Evolutionary conservation across 2,797 vertebrate species (phyloP).

Genomic region (Sebastes steindachneri): DNA sequence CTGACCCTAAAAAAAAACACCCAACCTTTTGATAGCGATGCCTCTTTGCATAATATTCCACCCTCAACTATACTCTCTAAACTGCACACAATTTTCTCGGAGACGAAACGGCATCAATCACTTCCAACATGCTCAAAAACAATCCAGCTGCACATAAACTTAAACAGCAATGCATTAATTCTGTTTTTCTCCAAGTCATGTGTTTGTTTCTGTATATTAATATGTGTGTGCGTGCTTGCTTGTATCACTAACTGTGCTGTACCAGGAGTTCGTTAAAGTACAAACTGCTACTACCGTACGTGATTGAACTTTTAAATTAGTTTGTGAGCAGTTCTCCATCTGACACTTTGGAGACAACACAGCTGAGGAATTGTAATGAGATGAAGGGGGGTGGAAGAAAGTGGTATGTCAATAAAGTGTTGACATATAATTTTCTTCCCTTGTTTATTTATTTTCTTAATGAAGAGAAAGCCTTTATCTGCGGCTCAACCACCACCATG

Average conservation of each 20-base stretch:
- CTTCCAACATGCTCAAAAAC: slow-evolving; percentile 43
- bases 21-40: slow-evolving; percentile 60
- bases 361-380: slow-evolving; percentile 61
- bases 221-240: slow-evolving; percentile 11
- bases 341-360: slow-evolving; percentile 55
- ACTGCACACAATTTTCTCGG: slow-evolving; percentile 57
- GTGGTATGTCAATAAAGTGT: slow-evolving; percentile 60
- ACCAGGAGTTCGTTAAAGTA: slow-evolving; percentile 54
- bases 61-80: slow-evolving; percentile 45
- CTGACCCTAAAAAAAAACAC: slow-evolving; percentile 64
- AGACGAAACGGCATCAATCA: slow-evolving; percentile 62
- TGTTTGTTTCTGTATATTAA: slow-evolving; percentile 30
- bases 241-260: slow-evolving; percentile 19
- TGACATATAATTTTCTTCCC: slow-evolving; percentile 54
- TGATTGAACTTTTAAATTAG: slow-evolving; percentile 67
- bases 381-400: not conserved
- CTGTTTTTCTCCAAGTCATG: not conserved
- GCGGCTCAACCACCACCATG: slow-evolving; percentile 57
- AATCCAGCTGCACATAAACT: slow-evolving; percentile 40
- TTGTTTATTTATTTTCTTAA: slow-evolving; percentile 63
- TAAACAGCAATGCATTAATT: slow-evolving; percentile 22
- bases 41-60: slow-evolving; percentile 75
- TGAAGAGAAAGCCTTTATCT: slow-evolving; percentile 68
- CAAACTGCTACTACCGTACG: slow-evolving; percentile 40
- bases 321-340: slow-evolving; percentile 54